Conservation (phyloP, 2,797 vertebrate genomes). For the Arctocebus calabarensis region DNA sequence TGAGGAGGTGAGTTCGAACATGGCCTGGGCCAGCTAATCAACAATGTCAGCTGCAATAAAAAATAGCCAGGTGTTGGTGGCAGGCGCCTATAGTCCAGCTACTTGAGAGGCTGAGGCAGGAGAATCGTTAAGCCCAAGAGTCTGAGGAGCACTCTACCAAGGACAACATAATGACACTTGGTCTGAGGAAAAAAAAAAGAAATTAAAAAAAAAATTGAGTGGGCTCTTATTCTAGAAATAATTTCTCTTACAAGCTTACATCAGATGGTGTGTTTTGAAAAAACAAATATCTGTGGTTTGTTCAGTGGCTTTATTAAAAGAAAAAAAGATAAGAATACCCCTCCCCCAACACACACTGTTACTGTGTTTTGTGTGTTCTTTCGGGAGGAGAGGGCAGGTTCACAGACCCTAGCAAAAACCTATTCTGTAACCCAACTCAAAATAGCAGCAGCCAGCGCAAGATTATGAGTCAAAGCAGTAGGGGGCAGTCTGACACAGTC, state of each 20-base stretch:
- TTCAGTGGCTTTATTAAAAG: slow-evolving; percentile 61
- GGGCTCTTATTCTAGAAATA: slow-evolving; percentile 69
- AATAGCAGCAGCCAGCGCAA: neutral
- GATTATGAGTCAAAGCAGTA: slow-evolving; percentile 77
- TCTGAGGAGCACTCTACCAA: too few species aligned
- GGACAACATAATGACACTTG: too few species aligned
- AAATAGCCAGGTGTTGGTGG: too few species aligned
- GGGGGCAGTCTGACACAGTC: slow-evolving; percentile 87
- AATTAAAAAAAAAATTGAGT: slow-evolving; percentile 39
- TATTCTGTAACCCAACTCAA: neutral
- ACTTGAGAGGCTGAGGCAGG: too few species aligned
- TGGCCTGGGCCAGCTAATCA: too few species aligned
- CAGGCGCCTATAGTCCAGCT: too few species aligned
- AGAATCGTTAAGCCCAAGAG: too few species aligned
- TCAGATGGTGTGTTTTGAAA: slow-evolving; percentile 68
- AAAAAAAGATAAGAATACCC: neutral
- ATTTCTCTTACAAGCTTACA: slow-evolving; percentile 66
- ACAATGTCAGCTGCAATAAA: too few species aligned
- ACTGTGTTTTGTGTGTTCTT: neutral
- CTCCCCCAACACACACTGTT: neutral
- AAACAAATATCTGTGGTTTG: slow-evolving; percentile 13
- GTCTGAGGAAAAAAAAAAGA: neutral
- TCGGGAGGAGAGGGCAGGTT: neutral
- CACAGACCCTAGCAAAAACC: neutral
- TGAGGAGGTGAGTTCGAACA: too few species aligned